Evolutionary conservation across 2,888 invertebrate genomes (phyloP), one percentile per base, ranked within the genome.

Genomic region (Pammene aurita): DNA sequence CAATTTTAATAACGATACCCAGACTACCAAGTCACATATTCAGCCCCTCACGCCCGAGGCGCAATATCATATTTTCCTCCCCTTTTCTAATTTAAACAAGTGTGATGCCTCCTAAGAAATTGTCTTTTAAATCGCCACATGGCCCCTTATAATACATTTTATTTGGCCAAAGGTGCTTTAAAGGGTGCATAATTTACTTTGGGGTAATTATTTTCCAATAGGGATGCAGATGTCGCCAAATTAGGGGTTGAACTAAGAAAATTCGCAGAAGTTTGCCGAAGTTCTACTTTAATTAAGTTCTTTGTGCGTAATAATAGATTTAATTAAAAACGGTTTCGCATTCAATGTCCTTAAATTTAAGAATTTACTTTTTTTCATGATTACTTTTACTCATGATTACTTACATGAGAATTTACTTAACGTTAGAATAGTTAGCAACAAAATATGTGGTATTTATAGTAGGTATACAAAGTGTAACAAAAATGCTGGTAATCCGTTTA

Each of bases 111-210:
- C 78, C 82, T 76, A 83, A 83, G 82, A 88, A 84, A 89, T 86
- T 89, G 80, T 86, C 82, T 86, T 86, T 83, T 81, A 80, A 81
- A 85, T 81, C 82, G 83, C 89, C 91, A 90, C 88, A 88, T 91
- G 91, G 86, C 84, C 75, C 79, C 81, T 84, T 85, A 82, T 85
- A 73, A 72, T 73, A 86, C 82, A 85, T 87, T 87, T 86, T 85
- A 90, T 90, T 89, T 87, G 85, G 81, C 77, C 78, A 90, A 90
- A 90, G 84, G 87, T 89, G 87, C 88, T 84, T 87, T 83, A 89
- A 88, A 88, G 92, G 92, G 92, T 92, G 92, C 92, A 92, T 92
- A 92, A 92, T 85, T 91, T 90, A 86, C 86, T 88, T 88, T 84
- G 74, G 75, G 84, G 83, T 90, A 91, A 92, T 92, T 92, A 92